Conservation (phyloP, 2,888 invertebrate genomes). For the Drosophila lacicola region DNA sequence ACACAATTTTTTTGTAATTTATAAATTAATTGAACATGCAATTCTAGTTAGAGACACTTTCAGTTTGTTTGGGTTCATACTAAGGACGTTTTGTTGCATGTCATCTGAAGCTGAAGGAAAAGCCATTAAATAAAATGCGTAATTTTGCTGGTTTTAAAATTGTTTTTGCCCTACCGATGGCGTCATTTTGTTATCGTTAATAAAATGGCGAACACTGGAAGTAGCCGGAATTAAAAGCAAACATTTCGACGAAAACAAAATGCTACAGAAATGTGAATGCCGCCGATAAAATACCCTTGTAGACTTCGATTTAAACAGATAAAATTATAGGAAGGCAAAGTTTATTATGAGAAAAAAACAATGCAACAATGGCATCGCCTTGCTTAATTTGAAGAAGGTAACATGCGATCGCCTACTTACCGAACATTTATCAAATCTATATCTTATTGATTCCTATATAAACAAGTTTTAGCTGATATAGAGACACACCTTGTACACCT, state of each 20-base stretch:
- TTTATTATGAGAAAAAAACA: no score
- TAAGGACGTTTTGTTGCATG: neutral
- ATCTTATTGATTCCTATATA: no score
- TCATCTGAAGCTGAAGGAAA: neutral
- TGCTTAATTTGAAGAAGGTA: no score
- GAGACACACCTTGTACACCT: no score
- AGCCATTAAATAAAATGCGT: constrained; percentile 18
- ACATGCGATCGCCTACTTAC: no score
- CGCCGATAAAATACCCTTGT: constrained; percentile 4
- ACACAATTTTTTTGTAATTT: no score
- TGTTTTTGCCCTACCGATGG: constrained; percentile 9
- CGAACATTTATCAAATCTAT: no score
- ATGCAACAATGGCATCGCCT: no score
- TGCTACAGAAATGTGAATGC: neutral
- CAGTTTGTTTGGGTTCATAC: neutral
- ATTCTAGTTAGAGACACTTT: neutral
- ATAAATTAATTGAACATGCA: neutral
- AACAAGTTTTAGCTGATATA: no score
- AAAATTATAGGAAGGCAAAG: no score
- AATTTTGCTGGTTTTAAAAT: constrained; percentile 23
- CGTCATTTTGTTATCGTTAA: constrained; percentile 51
- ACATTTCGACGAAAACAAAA: constrained; percentile 59
- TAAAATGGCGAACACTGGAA: constrained; percentile 54
- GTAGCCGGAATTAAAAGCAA: constrained; percentile 74
- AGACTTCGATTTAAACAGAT: neutral